A percentile compares a stretch with the other conserved stretches of the same genome.
Evolutionary conservation across 2,113 vertebrate species (phyloP).

Genomic region (Dermatemys mawii): DNA sequence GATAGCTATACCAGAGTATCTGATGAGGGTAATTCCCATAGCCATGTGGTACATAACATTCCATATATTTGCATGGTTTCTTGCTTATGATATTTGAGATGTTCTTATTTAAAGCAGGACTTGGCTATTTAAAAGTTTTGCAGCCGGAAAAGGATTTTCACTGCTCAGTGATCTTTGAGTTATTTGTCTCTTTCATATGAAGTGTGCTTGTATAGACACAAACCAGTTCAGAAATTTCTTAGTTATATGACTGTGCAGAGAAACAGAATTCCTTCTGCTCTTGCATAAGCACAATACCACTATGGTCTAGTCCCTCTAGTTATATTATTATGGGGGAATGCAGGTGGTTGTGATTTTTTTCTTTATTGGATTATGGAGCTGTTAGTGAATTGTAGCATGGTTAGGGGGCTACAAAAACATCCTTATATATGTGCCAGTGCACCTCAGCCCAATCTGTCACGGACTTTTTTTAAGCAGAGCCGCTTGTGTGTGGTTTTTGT

Average conservation of each 20-base stretch:
- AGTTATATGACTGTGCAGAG: background rate
- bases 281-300: background rate
- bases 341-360: background rate
- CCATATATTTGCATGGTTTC: too few relatives aligned
- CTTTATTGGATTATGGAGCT: background rate
- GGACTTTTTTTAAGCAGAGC: background rate
- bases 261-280: background rate
- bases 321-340: background rate
- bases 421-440: background rate
- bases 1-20: background rate
- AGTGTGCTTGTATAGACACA: background rate
- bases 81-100: background rate
- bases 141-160: slow-evolving; percentile 23
- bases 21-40: background rate
- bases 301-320: background rate
- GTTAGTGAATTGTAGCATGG: background rate
- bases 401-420: background rate
- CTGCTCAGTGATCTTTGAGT: background rate
- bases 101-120: background rate
- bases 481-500: background rate
- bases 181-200: background rate
- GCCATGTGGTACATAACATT: accelerated
- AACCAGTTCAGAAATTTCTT: background rate
- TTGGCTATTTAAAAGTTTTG: slow-evolving; percentile 33
- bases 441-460: background rate